Evolutionary conservation across 2,888 invertebrate species (phyloP).

Genomic region (Eilema caniola): DNA sequence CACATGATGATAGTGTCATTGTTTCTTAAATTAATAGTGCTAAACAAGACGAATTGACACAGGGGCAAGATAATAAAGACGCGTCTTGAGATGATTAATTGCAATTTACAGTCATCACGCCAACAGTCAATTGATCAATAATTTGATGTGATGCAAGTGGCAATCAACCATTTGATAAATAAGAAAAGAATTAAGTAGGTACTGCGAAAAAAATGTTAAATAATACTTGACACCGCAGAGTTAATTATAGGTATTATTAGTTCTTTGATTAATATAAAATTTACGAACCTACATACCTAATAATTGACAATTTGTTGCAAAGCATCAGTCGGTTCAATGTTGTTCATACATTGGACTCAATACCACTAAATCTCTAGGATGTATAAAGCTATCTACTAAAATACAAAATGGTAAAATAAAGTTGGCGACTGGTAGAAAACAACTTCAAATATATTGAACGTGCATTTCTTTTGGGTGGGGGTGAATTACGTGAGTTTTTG

Average conservation of each 20-base stretch:
- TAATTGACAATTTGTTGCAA: no score
- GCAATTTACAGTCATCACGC: constrained; percentile 16
- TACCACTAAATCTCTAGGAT: no score
- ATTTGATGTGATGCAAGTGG: constrained; percentile 6
- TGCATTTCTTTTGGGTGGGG: no score
- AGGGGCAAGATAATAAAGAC: constrained; percentile 18
- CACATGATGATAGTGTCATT: constrained; percentile 10
- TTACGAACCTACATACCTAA: no score
- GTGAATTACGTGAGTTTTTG: no score
- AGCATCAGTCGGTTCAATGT: no score
- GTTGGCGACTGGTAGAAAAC: no score
- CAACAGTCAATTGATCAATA: constrained; percentile 13
- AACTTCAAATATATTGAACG: no score
- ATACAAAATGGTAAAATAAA: no score
- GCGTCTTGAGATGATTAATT: constrained; percentile 16
- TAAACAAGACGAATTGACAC: constrained; percentile 26
- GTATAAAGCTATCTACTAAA: no score
- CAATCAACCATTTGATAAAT: neutral
- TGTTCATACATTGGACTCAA: no score
- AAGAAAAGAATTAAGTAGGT: neutral
- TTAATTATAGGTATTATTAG: neutral
- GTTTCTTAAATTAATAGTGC: constrained; percentile 6
- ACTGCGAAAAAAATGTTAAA: neutral
- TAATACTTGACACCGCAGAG: neutral
- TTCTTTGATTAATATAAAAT: no score